Conservation (phyloP, 2,888 invertebrate genomes). For the Ochropleura leucogaster region DNA sequence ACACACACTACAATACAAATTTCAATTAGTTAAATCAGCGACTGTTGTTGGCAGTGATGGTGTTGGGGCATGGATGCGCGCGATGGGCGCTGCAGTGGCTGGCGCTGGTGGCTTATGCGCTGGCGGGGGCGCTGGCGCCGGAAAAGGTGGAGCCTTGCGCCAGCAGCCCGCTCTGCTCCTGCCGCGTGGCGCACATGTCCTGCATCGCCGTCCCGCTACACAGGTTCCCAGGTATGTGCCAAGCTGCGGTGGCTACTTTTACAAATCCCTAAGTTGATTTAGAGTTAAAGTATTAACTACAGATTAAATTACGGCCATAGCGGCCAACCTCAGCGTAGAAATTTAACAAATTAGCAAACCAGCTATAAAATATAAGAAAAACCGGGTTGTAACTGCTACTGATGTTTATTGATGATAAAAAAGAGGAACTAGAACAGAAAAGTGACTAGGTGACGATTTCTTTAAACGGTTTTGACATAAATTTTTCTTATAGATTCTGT, state of each 20-base stretch:
- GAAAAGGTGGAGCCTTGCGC: slow-evolving; percentile 90
- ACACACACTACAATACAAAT: no score
- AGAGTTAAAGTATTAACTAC: not conserved
- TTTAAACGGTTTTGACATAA: not conserved
- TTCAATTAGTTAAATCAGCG: not conserved
- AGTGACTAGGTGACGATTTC: not conserved
- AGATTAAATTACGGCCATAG: not conserved
- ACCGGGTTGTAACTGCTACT: not conserved
- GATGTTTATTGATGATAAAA: not conserved
- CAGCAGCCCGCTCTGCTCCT: slow-evolving; percentile 93
- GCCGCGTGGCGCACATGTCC: slow-evolving; percentile 92
- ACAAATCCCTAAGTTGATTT: not conserved
- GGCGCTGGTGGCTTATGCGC: slow-evolving; percentile 84
- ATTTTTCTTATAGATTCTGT: not conserved
- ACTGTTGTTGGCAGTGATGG: slow-evolving; percentile 81
- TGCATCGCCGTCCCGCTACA: slow-evolving; percentile 94
- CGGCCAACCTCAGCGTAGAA: no score
- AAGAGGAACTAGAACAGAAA: not conserved
- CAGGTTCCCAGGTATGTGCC: slow-evolving; percentile 92
- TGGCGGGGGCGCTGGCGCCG: slow-evolving; percentile 84
- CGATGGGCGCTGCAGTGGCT: slow-evolving; percentile 84
- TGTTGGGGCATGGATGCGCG: slow-evolving; percentile 84
- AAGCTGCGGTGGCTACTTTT: no score
- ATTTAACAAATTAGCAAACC: not conserved
- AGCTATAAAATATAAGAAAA: not conserved